Percentiles rank a stretch among this genome's conserved stretches.
These are phyloP conservation scores for Ischnus inquisitorius DNA, from an alignment of 2,888 invertebrate species.

Conservation along the genomic window DNA sequence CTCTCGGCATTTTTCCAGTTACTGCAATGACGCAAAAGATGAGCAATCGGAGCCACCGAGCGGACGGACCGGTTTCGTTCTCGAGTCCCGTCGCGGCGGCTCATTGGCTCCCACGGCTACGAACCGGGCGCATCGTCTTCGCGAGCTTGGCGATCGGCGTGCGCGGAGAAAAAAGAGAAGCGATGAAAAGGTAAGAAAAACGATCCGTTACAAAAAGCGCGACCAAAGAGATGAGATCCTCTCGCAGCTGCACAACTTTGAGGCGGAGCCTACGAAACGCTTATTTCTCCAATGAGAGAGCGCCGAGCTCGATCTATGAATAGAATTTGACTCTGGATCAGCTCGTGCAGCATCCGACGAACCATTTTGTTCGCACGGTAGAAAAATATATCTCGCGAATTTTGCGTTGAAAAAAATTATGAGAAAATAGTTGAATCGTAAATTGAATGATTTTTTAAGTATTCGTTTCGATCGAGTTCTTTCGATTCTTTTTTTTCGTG, in stretches of 20 bases:
- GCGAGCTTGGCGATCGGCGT: constrained; percentile 3
- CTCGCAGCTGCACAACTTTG: constrained; percentile 59
- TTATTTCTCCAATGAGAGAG: constrained; percentile 54
- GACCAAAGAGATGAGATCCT: constrained; percentile 38
- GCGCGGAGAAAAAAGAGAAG: background rate
- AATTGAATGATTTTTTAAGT: no score
- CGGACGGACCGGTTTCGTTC: constrained; percentile 61
- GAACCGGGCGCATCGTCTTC: constrained; percentile 50
- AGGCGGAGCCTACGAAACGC: constrained; percentile 54
- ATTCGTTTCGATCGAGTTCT: no score
- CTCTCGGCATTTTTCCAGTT: constrained; percentile 41
- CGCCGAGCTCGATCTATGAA: constrained; percentile 7
- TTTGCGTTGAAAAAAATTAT: background rate
- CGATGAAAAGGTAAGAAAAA: constrained; percentile 15
- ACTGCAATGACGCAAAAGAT: constrained; percentile 39
- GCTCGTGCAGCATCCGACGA: constrained; percentile 1
- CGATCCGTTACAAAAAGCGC: constrained; percentile 57
- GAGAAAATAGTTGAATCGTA: background rate
- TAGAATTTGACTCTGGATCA: background rate
- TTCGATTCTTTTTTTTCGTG: no score
- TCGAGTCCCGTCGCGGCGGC: constrained; percentile 43
- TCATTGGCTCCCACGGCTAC: constrained; percentile 59
- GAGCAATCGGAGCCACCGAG: constrained; percentile 51
- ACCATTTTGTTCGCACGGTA: constrained; percentile 52
- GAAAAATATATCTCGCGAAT: background rate